Base-by-base conservation (phyloP, 2,797 vertebrate genomes). In the Eurystomus glaucurus region DNA sequence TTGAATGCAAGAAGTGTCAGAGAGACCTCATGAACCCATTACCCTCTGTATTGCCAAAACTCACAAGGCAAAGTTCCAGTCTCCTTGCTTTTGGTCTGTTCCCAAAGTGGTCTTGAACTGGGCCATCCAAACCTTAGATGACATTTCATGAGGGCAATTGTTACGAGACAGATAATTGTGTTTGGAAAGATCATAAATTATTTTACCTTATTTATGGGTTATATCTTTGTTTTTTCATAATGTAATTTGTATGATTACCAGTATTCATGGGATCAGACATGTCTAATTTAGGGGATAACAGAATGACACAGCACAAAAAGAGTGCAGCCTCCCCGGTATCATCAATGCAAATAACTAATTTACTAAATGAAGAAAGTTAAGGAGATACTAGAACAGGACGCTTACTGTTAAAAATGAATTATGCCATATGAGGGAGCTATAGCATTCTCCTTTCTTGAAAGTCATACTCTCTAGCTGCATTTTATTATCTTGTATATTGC, bases 111-210 rank as follows among this genome's bases (percentile, higher is more conserved):
- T 86, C 91, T 57, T 8, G 85, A 91, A n/a, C 89, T 46, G 50
- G 64, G 29, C 76, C 60, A 3, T 52, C 72, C 87, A 81, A 70
- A 72, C 85, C 70, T 45, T 64, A 37, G 64, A 80, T 90, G 75
- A 70, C 69, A 55, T 97, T 97, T 96, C 75, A 85, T 66, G 75
- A 91, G 92, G 65, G 79, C 93, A 97, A 79, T 98, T 97, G 95
- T 39, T 91, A 61, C 76, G 96, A 96, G 94, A 97, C 41, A 97
- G 95, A 98, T 97, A 86, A 88, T 87, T 1, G 2, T 95, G 71
- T 96, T 96, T 95, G 68, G 65, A 93, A 94, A 91, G 92, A 94
- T 94, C 87, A 93, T 93, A 90, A 96, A 96, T 97, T 87, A 79
- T 84, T 97, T 85, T 82, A 37, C 78, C 78, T 88, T 69, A 97